phyloP scores from a whole-genome alignment of 2,113 vertebrate genomes.

The Stomatorhinus ivindoensis region DNA sequence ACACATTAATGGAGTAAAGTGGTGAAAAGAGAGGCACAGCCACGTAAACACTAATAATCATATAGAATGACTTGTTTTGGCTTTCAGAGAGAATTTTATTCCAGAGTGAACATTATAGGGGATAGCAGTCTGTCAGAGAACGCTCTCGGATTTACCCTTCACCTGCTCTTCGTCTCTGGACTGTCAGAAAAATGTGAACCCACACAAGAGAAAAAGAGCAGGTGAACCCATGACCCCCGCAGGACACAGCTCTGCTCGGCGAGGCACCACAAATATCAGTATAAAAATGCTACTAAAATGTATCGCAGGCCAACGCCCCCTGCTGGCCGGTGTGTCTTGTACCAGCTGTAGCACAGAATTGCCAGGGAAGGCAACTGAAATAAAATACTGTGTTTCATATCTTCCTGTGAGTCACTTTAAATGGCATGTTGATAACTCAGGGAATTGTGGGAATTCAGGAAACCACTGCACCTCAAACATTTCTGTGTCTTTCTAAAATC shows the following conservation, averaged over 20 bases:
- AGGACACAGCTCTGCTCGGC: conserved; percentile 15
- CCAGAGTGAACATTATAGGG: neutral
- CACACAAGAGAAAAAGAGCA: neutral
- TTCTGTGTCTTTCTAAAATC: conserved; percentile 31
- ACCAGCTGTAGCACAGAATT: conserved; percentile 42
- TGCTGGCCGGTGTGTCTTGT: conserved; percentile 32
- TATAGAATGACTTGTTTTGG: neutral
- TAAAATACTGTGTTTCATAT: conserved; percentile 55
- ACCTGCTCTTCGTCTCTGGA: neutral
- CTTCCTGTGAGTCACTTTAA: conserved; percentile 24
- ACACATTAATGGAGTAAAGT: neutral
- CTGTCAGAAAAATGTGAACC: neutral
- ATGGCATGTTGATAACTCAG: conserved; percentile 41
- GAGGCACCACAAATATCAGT: conserved; percentile 36
- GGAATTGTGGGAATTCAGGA: conserved; percentile 36
- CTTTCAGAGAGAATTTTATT: neutral
- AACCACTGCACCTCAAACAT: conserved; percentile 32
- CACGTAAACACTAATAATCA: neutral
- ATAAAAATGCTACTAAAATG: conserved; percentile 26
- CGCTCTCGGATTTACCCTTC: neutral
- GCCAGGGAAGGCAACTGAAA: conserved; percentile 52
- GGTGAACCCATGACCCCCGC: neutral
- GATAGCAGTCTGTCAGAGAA: neutral
- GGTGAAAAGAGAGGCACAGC: neutral
- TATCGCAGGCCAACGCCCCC: conserved; percentile 28